Evolutionary conservation across 2,888 invertebrate species (phyloP).

Genomic region (Timema cristinae): DNA sequence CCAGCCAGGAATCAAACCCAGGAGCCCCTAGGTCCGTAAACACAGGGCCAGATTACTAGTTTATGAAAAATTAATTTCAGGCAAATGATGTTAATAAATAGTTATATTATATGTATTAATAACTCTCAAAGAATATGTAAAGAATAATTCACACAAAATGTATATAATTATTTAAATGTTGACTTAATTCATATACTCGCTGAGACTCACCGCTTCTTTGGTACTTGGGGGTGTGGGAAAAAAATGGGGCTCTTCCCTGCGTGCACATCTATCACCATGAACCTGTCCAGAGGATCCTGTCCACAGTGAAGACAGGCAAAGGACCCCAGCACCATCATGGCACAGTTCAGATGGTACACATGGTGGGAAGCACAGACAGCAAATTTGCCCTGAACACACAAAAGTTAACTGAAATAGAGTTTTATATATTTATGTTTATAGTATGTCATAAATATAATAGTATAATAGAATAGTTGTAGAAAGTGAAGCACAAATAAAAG

Average conservation of each 20-base stretch:
- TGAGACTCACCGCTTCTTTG: slow-evolving; percentile 39
- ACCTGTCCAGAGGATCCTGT: slow-evolving; percentile 52
- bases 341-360: slow-evolving; percentile 80
- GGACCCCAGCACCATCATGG: slow-evolving; percentile 49
- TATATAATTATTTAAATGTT: no score
- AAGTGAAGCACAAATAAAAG: no score
- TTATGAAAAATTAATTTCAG: no score
- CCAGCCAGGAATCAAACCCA: no score
- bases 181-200: background rate
- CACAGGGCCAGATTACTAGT: no score
- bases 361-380: slow-evolving; percentile 74
- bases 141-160: no score
- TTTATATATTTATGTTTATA: background rate
- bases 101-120: no score
- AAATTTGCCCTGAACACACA: slow-evolving; percentile 65
- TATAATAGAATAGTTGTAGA: no score
- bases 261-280: slow-evolving; percentile 60
- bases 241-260: slow-evolving; percentile 59
- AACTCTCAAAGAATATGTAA: no score
- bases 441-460: background rate
- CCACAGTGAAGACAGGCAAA: slow-evolving; percentile 72
- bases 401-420: background rate
- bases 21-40: no score
- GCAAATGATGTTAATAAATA: no score
- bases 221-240: slow-evolving; percentile 53